phyloP scores from a whole-genome alignment of 1,140 invertebrate genomes.

The Gyrodactylus bullatarudis region DNA sequence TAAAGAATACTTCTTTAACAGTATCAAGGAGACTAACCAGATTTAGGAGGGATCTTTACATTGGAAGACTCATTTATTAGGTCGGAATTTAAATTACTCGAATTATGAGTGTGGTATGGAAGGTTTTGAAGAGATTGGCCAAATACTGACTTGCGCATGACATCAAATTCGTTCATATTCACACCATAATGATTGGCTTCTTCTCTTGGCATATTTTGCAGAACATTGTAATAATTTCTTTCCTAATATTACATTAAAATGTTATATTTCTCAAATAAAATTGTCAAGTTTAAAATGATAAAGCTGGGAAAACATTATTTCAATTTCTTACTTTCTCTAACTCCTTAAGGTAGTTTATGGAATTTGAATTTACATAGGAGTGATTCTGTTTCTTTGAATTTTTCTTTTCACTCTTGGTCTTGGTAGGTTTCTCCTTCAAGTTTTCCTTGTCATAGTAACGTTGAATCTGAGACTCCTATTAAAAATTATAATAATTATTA shows the following conservation, averaged over 20 bases:
- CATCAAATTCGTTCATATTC: not conserved
- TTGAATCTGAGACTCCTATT: too few relatives aligned
- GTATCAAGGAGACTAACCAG: not conserved
- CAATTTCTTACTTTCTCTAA: not conserved
- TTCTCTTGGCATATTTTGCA: not conserved
- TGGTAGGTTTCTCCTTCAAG: not conserved
- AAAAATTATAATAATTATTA: too few relatives aligned
- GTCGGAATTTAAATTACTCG: not conserved
- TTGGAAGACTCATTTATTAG: not conserved
- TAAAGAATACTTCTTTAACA: not conserved
- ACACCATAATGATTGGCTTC: not conserved
- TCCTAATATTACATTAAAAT: not conserved
- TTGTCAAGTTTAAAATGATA: too few relatives aligned
- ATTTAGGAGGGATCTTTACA: not conserved
- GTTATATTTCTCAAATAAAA: not conserved
- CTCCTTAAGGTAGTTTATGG: not conserved
- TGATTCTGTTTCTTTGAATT: not conserved
- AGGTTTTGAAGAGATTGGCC: not conserved
- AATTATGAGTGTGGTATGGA: not conserved
- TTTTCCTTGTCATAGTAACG: too few relatives aligned
- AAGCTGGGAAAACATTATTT: not conserved
- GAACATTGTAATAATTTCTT: not conserved
- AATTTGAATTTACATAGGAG: not conserved
- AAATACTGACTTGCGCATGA: not conserved
- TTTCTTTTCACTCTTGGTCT: not conserved